Evolutionary conservation across 2,888 invertebrate species (phyloP), one percentile per base, ranked within the genome.

Genomic region (Parthenolecanium corni): DNA sequence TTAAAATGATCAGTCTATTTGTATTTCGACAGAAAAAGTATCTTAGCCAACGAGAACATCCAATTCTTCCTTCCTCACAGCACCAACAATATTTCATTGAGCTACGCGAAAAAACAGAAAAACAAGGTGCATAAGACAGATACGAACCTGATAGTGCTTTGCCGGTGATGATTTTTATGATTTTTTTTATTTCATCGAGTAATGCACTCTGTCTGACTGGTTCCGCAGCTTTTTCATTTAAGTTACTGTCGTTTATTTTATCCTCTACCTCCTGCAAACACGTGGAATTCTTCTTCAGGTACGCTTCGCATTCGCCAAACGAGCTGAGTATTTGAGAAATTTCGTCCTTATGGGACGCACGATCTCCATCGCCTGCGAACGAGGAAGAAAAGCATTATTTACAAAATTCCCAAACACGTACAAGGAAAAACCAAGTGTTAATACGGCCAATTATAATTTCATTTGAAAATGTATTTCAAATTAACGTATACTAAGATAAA

Each of bases 161-260:
- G 16, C 61, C 61, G 21, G 31, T 51, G 38, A 61, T 21, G 16
- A 51, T 38, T 11, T 51, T 61, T 14, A 61, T 51, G 11, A 61
- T 61, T 2, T 23, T 49, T 14, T 49, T 49, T 9, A 61, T 21
- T 23, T 61, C 61, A 38, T 23, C 40, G 31, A 23, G 14, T 12
- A 57, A 5, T 3, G 44, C n/a, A 31, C 31, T 18, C 14, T 18
- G 18, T 11, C 6, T 2, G 2, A 18, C 1, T 1, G 31, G 16
- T 36, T 36, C 18, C 16, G 4, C n/a, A 31, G 20, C 12, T 21
- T 23, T 23, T 6, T 61, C 61, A 21, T 14, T 9, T 4, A n/a
- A 6, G 11, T 3, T 12, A 11, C 1, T 20, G 18, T 25, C 18
- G 12, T 31, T 14, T n/a, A 57, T 11, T 18, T 51, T 49, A 16